Evolutionary conservation across 2,113 vertebrate species (phyloP).

Genomic region (Trachemys scripta): DNA sequence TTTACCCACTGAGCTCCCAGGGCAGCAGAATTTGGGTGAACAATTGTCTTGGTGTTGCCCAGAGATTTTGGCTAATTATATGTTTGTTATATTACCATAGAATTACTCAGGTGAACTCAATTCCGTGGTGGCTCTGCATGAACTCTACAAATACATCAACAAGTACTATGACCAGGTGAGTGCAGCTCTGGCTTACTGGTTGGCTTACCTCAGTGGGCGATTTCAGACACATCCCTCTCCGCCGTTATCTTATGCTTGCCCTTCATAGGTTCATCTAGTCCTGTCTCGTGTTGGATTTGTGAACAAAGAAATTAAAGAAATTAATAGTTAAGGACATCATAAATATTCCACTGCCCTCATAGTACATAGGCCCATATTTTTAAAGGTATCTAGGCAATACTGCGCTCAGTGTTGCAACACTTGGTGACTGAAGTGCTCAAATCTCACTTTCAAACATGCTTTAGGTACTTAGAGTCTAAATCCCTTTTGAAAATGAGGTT

Average conservation of each 20-base stretch:
- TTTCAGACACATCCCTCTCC: not conserved
- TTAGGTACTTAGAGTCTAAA: not conserved
- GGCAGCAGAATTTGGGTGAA: not conserved
- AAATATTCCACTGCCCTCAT: not conserved
- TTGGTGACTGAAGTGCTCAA: not conserved
- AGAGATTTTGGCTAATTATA: not conserved
- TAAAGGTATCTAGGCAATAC: not conserved
- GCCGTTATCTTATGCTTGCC: not conserved
- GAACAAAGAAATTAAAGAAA: not conserved
- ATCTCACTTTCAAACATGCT: not conserved
- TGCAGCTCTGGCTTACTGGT: not conserved
- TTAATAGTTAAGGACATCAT: not conserved
- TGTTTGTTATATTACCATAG: slow-evolving; percentile 72
- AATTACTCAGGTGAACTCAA: slow-evolving; percentile 98
- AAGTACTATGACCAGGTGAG: slow-evolving; percentile 98
- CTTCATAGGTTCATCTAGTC: not conserved
- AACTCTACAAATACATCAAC: slow-evolving; percentile 99
- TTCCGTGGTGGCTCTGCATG: slow-evolving; percentile 94
- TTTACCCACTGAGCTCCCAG: not conserved
- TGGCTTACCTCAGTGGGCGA: not conserved
- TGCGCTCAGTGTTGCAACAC: not conserved
- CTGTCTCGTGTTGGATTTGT: not conserved
- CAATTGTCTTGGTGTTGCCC: not conserved
- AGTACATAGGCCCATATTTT: not conserved
- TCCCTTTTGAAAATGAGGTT: not conserved